These are phyloP conservation scores for Drosophila kambysellisi DNA, from an alignment of 2,888 invertebrate genomes.

Conservation along the genomic window DNA sequence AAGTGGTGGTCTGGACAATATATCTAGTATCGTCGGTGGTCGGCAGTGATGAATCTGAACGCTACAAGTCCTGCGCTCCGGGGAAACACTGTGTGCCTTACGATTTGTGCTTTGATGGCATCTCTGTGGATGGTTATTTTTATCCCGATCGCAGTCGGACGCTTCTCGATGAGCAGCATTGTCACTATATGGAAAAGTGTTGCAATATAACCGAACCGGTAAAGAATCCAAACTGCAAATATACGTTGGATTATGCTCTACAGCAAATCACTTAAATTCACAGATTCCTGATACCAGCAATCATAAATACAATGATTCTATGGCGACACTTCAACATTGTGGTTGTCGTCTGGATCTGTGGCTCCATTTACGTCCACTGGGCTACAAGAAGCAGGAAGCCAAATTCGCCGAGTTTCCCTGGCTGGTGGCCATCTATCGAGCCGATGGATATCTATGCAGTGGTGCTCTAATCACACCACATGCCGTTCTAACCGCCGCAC, in stretches of 20 bases:
- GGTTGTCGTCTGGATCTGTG: conserved; percentile 58
- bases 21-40: not conserved
- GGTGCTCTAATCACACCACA: conserved; percentile 55
- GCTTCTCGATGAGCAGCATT: conserved; percentile 42
- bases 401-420: conserved; percentile 67
- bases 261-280: not conserved
- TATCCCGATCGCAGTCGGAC: conserved; percentile 64
- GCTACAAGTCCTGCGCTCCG: conserved; percentile 37
- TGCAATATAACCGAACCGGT: conserved; percentile 54
- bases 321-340: conserved; percentile 23
- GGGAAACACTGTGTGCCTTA: conserved; percentile 59
- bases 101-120: conserved; percentile 61
- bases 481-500: conserved; percentile 58
- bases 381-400: conserved; percentile 54
- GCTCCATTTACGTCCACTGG: conserved; percentile 57
- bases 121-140: conserved; percentile 53
- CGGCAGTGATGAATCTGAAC: not conserved
- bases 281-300: conserved; percentile 4
- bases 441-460: conserved; percentile 53
- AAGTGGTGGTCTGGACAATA: not conserved
- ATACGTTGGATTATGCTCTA: not conserved
- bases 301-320: conserved; percentile 6
- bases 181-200: conserved; percentile 69
- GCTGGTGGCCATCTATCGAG: conserved; percentile 55
- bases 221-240: not conserved